Evolutionary conservation across 2,888 invertebrate genomes (phyloP).

Genomic region (Arrhopalites spinosus): DNA sequence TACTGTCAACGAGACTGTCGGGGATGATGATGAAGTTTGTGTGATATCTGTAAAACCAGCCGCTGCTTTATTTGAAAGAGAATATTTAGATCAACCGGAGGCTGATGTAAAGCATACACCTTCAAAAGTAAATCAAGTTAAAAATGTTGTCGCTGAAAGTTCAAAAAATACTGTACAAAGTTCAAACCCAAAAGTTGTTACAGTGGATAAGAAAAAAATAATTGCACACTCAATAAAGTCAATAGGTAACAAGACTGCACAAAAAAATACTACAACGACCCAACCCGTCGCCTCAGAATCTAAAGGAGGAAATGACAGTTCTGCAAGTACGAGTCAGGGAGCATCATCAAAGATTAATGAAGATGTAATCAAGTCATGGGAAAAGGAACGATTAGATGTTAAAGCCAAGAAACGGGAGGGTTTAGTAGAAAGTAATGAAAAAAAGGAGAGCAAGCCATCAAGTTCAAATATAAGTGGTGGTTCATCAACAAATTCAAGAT

Average conservation of each 20-base stretch:
- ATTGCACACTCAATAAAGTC: background rate
- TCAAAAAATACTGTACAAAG: background rate
- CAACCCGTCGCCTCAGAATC: background rate
- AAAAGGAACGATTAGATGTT: background rate
- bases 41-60: conserved; percentile 17
- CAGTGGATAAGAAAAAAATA: background rate
- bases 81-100: background rate
- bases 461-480: background rate
- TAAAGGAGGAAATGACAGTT: background rate
- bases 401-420: background rate
- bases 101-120: background rate
- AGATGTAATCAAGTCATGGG: background rate
- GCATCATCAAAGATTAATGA: background rate
- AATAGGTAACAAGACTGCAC: too few species aligned
- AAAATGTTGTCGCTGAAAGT: background rate
- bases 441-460: background rate
- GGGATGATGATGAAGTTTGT: conserved; percentile 7
- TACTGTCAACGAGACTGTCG: background rate
- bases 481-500: conserved; percentile 2
- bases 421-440: background rate
- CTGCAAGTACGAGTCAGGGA: background rate
- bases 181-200: background rate
- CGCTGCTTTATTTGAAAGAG: conserved; percentile 1
- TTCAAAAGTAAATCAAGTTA: background rate
- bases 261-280: background rate